Evolutionary conservation across 2,888 invertebrate species (phyloP), one percentile per base, ranked within the genome.

Genomic region (Drosophila setosimentum): DNA sequence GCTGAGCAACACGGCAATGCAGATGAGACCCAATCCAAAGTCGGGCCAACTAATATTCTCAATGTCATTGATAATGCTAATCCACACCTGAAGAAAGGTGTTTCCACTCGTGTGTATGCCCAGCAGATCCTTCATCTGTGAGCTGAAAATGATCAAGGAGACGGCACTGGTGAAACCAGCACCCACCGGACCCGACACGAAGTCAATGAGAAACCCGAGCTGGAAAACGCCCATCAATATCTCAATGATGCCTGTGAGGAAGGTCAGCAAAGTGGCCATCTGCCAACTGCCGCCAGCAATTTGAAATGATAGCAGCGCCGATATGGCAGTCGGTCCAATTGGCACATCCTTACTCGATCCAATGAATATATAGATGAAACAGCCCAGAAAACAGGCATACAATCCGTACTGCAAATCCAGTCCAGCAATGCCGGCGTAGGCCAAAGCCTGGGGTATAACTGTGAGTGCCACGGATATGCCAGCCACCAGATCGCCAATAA

Each of bases 261-360:
- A 96, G 83, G 96, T 95, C 11, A 98, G 94, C 50, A 98, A 93
- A 35, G 97, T 95, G 1, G 97, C 97, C 66, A 91, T 80, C 91
- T 97, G 95, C 93, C 93, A 93, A 18, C 91, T 91, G 51, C 96
- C 96, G 54, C 95, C 94, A 0, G 97, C 95, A 24, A 96, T 95
- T 94, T 97, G 97, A 92, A 95, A 96, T 3, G 98, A 98, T 80
- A 98, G 95, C 70, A 98, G 94, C 1, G 98, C 97, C 73, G 97
- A 96, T 80, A 99, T 98, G 80, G 98, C 98, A 2, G 98, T 98
- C 5, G 98, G 98, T 10, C 99, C 98, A 85, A 98, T 95, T 2
- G 98, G 98, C 78, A 98, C 96, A 92, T 98, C 98, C 93, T 98
- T 98, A 92, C 98, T 97, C 66, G 97, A 97, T 30, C 98, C 98